Conservation (phyloP, 2,888 invertebrate species). For the Nebria brevicollis region DNA sequence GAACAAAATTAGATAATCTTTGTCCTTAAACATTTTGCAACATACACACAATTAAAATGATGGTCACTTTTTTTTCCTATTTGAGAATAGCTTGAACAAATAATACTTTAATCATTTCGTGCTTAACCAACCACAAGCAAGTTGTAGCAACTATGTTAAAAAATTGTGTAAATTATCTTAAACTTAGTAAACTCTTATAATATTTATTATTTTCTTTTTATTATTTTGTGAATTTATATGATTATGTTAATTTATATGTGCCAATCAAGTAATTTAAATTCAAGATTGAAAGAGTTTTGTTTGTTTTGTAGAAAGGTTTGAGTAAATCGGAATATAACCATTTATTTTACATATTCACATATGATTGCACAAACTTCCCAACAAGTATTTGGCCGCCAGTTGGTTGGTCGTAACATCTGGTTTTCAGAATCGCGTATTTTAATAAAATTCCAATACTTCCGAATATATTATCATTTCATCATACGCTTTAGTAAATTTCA, state of each 20-base stretch:
- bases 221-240: too few relatives aligned
- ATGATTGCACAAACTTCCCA: background rate
- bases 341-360: constrained; percentile 4
- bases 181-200: too few relatives aligned
- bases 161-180: too few relatives aligned
- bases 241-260: background rate
- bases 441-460: constrained; percentile 8
- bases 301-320: background rate
- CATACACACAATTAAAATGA: too few relatives aligned
- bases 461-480: constrained; percentile 17
- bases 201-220: too few relatives aligned
- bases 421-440: background rate
- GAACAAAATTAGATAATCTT: background rate
- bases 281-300: background rate
- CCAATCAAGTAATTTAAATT: background rate
- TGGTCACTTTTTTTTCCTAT: too few relatives aligned
- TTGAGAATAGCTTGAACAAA: too few relatives aligned
- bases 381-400: background rate
- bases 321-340: background rate
- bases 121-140: too few relatives aligned
- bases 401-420: constrained; percentile 7
- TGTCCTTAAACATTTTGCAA: too few relatives aligned
- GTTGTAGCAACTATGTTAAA: too few relatives aligned
- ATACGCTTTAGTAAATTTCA: background rate
- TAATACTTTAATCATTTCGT: too few relatives aligned